These are phyloP conservation scores for Epicampocera succincta DNA, from an alignment of 2,888 invertebrate species.

Conservation along the genomic window DNA sequence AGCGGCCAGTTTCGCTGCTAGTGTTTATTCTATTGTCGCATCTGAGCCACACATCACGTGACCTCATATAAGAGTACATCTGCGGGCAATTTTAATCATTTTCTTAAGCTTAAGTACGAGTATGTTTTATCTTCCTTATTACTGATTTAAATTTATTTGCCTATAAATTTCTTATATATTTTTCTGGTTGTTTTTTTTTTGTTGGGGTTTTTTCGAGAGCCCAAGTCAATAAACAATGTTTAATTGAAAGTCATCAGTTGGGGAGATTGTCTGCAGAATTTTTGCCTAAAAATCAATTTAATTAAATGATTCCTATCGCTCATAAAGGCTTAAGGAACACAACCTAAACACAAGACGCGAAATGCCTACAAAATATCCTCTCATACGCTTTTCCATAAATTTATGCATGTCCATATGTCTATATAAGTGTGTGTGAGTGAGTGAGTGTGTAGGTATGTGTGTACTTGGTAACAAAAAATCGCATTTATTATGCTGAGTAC, in stretches of 20 bases:
- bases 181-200: too few relatives aligned
- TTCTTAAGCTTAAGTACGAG: too few relatives aligned
- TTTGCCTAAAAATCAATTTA: constrained; percentile 67
- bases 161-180: too few relatives aligned
- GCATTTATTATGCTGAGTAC: constrained; percentile 50
- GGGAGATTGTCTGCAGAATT: constrained; percentile 30
- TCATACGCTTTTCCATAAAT: background rate
- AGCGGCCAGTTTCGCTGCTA: too few relatives aligned
- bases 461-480: background rate
- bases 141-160: too few relatives aligned
- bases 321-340: constrained; percentile 54
- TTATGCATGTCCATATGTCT: background rate
- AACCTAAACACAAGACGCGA: constrained; percentile 1
- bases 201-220: too few relatives aligned
- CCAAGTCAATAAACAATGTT: constrained; percentile 26
- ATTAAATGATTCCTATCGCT: constrained; percentile 71
- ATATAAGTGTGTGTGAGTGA: background rate
- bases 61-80: too few relatives aligned
- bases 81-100: too few relatives aligned
- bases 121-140: too few relatives aligned
- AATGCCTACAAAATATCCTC: background rate
- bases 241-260: constrained; percentile 42
- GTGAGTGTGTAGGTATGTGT: background rate
- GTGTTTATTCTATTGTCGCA: too few relatives aligned
- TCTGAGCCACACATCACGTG: too few relatives aligned